phyloP scores from a whole-genome alignment of 2,797 vertebrate species.

The Myotis daubentonii region DNA sequence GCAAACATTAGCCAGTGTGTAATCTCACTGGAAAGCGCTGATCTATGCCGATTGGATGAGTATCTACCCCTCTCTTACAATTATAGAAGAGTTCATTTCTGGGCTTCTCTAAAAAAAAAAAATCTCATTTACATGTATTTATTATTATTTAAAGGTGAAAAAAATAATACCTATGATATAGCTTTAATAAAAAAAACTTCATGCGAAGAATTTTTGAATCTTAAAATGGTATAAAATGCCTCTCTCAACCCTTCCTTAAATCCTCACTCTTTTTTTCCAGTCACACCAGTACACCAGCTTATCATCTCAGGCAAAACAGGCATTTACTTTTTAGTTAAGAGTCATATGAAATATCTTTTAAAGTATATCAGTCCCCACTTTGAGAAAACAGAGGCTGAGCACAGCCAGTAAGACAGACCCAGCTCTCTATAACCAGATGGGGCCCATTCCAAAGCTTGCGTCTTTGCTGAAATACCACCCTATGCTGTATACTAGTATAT shows the following conservation, averaged over 20 bases:
- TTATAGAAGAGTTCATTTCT: not conserved
- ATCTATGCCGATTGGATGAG: fast-evolving
- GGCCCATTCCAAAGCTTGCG: fast-evolving
- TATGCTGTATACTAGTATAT: not conserved
- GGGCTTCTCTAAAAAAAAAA: not conserved
- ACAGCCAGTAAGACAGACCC: not conserved
- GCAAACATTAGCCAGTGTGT: too few relatives aligned
- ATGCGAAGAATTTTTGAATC: not conserved
- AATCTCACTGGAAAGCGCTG: not conserved
- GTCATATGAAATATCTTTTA: not conserved
- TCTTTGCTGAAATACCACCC: not conserved
- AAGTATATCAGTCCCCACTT: not conserved
- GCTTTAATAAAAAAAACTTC: not conserved
- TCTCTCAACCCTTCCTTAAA: not conserved
- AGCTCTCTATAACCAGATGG: not conserved
- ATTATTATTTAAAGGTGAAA: not conserved
- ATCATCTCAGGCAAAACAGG: not conserved
- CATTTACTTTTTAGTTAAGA: not conserved
- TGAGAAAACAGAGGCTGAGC: not conserved
- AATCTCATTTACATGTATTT: not conserved
- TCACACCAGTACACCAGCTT: not conserved
- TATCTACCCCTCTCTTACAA: not conserved
- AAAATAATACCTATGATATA: not conserved
- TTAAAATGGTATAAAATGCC: slow-evolving; percentile 27
- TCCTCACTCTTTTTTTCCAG: not conserved